Percentiles rank a stretch among this genome's conserved stretches.
Conservation (phyloP, 2,113 vertebrate genomes). For the Perccottus glenii region DNA sequence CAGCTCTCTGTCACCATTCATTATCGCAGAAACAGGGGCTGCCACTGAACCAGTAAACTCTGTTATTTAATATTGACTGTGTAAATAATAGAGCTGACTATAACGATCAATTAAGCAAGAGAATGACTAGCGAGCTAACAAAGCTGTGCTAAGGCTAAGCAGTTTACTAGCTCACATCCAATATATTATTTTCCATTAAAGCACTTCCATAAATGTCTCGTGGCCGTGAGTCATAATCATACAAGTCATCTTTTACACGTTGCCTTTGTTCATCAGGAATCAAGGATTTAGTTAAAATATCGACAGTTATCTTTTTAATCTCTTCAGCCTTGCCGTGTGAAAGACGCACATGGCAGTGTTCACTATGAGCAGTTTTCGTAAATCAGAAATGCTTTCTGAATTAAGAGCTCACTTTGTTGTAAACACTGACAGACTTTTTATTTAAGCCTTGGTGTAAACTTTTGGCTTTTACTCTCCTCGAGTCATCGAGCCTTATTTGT, state of each 20-base stretch:
- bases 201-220: neutral
- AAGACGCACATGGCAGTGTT: too few relatives aligned
- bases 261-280: neutral
- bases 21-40: neutral
- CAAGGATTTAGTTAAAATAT: neutral
- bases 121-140: slow-evolving; percentile 27
- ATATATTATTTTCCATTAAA: slow-evolving; percentile 7
- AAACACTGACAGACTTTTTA: too few relatives aligned
- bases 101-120: neutral
- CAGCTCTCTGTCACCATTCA: neutral
- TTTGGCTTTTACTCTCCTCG: too few relatives aligned
- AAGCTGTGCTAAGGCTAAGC: slow-evolving; percentile 54
- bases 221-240: neutral
- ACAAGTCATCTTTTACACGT: rapidly evolving
- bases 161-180: slow-evolving; percentile 37
- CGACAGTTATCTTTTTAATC: neutral
- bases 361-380: too few relatives aligned
- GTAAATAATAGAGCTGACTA: neutral
- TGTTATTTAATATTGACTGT: neutral
- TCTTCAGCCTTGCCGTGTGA: too few relatives aligned
- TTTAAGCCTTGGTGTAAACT: too few relatives aligned
- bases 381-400: too few relatives aligned
- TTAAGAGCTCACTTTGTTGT: too few relatives aligned
- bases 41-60: neutral
- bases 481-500: too few relatives aligned